A percentile compares a stretch with the other conserved stretches of the same genome.
phyloP scores from a whole-genome alignment of 1,140 invertebrate species.

The Drosophila bipectinata region DNA sequence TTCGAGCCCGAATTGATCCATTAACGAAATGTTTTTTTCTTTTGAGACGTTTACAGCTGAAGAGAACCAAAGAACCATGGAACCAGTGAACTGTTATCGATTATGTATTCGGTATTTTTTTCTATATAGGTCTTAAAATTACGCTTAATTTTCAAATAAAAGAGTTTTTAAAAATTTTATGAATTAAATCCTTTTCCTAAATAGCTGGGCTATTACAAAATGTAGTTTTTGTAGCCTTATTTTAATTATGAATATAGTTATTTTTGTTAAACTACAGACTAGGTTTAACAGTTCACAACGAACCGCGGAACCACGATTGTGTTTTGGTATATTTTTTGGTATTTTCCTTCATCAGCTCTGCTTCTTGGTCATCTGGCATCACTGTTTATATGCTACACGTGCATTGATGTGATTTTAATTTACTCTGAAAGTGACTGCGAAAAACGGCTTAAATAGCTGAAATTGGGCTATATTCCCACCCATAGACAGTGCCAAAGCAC shows the following conservation, averaged over 20 bases:
- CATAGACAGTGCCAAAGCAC: conserved; percentile 23
- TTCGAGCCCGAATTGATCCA: conserved; percentile 24
- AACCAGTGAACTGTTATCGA: conserved; percentile 11
- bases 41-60: conserved; percentile 13
- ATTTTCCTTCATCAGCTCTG: no score
- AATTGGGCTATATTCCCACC: background rate
- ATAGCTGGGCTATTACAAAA: background rate
- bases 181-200: background rate
- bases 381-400: conserved; percentile 26
- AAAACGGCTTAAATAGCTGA: conserved; percentile 10
- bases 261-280: background rate
- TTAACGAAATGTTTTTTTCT: conserved; percentile 46
- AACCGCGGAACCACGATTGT: background rate
- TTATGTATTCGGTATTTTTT: background rate
- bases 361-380: background rate
- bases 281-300: background rate
- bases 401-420: conserved; percentile 42
- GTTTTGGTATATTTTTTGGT: background rate
- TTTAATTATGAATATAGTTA: background rate
- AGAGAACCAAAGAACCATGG: background rate
- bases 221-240: background rate
- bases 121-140: background rate
- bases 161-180: background rate
- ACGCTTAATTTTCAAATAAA: background rate
- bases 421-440: background rate